Base-by-base conservation (phyloP, 2,888 invertebrate genomes). In the Dryococelus australis region DNA sequence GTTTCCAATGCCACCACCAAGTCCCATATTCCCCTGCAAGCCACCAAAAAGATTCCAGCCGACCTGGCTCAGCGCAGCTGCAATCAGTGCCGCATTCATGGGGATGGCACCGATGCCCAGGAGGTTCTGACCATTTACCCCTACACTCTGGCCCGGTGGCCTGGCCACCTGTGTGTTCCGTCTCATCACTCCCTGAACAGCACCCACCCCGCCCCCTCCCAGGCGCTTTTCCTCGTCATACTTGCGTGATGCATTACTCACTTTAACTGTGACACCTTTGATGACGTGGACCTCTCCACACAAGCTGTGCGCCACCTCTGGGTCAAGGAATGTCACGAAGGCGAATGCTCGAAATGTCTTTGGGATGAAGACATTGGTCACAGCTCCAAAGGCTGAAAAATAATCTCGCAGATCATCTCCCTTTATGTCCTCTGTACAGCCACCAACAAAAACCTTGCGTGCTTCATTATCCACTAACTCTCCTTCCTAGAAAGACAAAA, bases 221-320 rank as follows among this genome's bases (percentile, higher is more conserved):
- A 90, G 90, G 83, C 90, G 88, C 79, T 89, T 89, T 83, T 89
- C 88, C 51, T 89, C 89, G 94, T 95, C 93, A 81, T 94, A 94
- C 92, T 97, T 97, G 78, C 97, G 97, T 89, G 97, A 97, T 86
- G 97, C 98, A 92, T 97, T 97, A 87, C 97, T 97, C 83, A 98
- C 97, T 91, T 97, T 97, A 84, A 97, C 97, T 88, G 97, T 97
- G 84, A 97, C 97, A 90, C 97, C 97, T 93, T 98, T 98, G 89
- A 98, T 97, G 88, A 98, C 98, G 93, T 98, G 98, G 92, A 98
- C 98, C 93, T 98, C 98, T 85, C 98, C 98, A 93, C 98, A 98
- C 80, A 98, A 94, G 90, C 96, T 95, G 92, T 97, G 97, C 85
- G 98, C 98, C 86, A 98, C 96, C 92, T 98, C 97, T 43, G 98